Evolutionary conservation across 2,113 vertebrate species (phyloP).

Genomic region (Chaetodon trifascialis): DNA sequence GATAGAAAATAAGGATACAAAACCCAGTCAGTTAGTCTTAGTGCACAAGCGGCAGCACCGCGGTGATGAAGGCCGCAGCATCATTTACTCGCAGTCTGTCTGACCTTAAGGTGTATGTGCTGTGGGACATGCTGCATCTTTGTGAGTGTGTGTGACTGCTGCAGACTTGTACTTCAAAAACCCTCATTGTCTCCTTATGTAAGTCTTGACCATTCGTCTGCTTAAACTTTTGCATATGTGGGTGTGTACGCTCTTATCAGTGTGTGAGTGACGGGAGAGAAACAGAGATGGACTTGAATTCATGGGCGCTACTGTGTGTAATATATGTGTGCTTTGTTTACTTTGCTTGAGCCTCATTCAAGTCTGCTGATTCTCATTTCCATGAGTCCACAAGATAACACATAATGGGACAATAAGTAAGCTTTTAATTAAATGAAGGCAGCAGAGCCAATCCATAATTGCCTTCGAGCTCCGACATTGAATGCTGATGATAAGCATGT

Average conservation of each 20-base stretch:
- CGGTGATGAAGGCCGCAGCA: not conserved
- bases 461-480: constrained; percentile 4
- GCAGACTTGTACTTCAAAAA: not conserved
- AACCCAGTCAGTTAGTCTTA: constrained; percentile 43
- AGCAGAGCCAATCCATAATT: constrained; percentile 23
- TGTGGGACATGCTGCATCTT: not conserved
- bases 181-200: not conserved
- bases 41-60: constrained; percentile 12
- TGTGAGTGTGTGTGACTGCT: not conserved
- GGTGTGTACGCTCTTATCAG: not conserved
- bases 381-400: constrained; percentile 9
- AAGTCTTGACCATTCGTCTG: constrained; percentile 32
- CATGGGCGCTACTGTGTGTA: not conserved
- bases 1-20: constrained; percentile 18
- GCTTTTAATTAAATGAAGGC: constrained; percentile 45
- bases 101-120: constrained; percentile 15
- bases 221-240: constrained; percentile 19
- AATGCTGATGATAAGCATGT: constrained; percentile 12
- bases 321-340: constrained; percentile 26
- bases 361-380: constrained; percentile 36
- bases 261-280: not conserved
- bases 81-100: not conserved
- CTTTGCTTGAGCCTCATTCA: not conserved
- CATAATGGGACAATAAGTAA: constrained; percentile 32
- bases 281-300: constrained; percentile 1